Evolutionary conservation across 2,797 vertebrate genomes (phyloP).

Genomic region (Urocyon cinereoargenteus): DNA sequence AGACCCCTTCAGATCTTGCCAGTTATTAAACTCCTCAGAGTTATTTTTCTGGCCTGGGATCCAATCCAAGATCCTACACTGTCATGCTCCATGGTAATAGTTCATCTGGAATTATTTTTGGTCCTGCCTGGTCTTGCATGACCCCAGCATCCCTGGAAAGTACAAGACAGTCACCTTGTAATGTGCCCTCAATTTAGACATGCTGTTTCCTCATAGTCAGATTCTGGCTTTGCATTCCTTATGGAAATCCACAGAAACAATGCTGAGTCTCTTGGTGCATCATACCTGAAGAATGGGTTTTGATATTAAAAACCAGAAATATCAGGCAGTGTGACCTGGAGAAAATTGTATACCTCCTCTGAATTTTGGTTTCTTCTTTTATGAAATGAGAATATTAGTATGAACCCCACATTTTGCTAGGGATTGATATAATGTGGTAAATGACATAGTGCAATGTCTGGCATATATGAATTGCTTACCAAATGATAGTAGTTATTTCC

Average conservation of each 20-base stretch:
- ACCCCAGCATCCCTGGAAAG: not conserved
- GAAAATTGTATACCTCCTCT: not conserved
- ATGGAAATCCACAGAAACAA: not conserved
- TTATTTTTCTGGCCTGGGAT: slow-evolving; percentile 23
- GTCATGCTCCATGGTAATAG: not conserved
- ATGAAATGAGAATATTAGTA: not conserved
- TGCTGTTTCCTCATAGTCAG: not conserved
- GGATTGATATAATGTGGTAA: not conserved
- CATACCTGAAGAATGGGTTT: not conserved
- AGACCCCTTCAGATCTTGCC: not conserved
- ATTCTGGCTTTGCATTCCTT: not conserved
- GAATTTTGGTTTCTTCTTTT: not conserved
- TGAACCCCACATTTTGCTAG: not conserved
- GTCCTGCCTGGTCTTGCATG: not conserved
- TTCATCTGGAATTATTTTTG: not conserved
- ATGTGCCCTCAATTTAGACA: not conserved
- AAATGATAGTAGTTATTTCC: not conserved
- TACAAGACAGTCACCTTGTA: not conserved
- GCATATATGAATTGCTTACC: not conserved
- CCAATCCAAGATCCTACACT: not conserved
- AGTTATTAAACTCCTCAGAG: not conserved
- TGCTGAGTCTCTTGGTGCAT: not conserved
- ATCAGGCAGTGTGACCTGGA: not conserved
- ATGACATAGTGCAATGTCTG: not conserved
- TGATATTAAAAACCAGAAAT: slow-evolving; percentile 4